Evolutionary conservation across 2,797 vertebrate genomes (phyloP), one percentile per base, ranked within the genome.

Genomic region (Rhyacichthys aspro): DNA sequence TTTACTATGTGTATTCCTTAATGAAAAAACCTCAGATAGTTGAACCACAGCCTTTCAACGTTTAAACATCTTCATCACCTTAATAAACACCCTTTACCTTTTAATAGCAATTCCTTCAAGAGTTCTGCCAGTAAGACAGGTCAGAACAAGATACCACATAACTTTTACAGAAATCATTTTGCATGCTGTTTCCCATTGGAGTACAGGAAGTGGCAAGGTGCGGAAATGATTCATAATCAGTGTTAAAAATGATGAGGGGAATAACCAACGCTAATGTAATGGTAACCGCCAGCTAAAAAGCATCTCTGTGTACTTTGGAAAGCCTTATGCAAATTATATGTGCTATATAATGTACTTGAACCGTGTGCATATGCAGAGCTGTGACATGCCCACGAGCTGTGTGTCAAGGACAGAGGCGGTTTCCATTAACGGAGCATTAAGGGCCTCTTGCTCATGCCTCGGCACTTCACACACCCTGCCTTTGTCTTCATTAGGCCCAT

Each of bases 401-500:
- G 23, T 3, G 0, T 65, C 75, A 76, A 78, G 76, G 63, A 57
- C 66, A 60, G 63, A n/a, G 38, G 59, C 53, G 60, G 59, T 65
- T 76, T 60, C 78, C 55, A 65, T 77, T 70, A 70, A 53, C 2
- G 5, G 39, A 49, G 53, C 62, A 73, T 73, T 67, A 67, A 50
- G 39, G 32, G 38, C 36, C 65, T 43, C 36, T 54, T 44, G 38
- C 44, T 45, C 49, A 17, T 43, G 43, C 50, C 17, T 67, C 49
- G 53, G 49, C 28, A 32, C 46, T 63, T 36, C 23, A 48, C 67
- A 59, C 55, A 63, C 55, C 60, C 42, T 61, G 43, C 47, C 58
- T 82, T 74, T 79, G 70, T 82, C 79, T 79, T 82, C 73, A 76
- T 82, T 76, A 76, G 54, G 41, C 52, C 62, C 37, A 16, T 72